phyloP scores from a whole-genome alignment of 2,113 vertebrate species.

The Mola mola region DNA sequence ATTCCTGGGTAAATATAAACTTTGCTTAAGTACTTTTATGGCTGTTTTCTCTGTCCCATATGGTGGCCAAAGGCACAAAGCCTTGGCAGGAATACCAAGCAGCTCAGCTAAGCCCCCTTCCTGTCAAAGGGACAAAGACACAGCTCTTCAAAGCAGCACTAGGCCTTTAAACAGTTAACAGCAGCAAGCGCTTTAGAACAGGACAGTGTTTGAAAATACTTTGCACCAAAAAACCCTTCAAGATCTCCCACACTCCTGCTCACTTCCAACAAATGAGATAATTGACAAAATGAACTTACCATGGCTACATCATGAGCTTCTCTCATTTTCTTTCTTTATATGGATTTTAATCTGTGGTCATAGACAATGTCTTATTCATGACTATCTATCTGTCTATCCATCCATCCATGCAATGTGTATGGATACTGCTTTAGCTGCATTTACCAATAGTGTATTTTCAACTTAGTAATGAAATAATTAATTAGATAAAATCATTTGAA shows the following conservation, averaged over 20 bases:
- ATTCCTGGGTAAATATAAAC: slow-evolving; percentile 85
- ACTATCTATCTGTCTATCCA: too few relatives aligned
- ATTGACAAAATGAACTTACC: slow-evolving; percentile 51
- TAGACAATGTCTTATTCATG: too few relatives aligned
- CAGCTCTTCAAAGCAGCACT: slow-evolving; percentile 76
- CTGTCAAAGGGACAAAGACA: slow-evolving; percentile 73
- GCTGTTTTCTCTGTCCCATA: slow-evolving; percentile 74
- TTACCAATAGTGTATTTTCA: too few relatives aligned
- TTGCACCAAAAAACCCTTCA: slow-evolving; percentile 62
- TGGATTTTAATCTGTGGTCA: too few relatives aligned
- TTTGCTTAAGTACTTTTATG: slow-evolving; percentile 86
- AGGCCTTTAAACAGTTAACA: slow-evolving; percentile 78
- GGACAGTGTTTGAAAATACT: slow-evolving; percentile 78
- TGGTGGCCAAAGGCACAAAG: slow-evolving; percentile 71
- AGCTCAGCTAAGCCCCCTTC: slow-evolving; percentile 74
- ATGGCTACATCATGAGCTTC: too few relatives aligned
- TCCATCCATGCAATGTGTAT: too few relatives aligned
- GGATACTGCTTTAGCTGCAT: too few relatives aligned
- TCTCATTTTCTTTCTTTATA: background rate
- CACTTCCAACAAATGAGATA: slow-evolving; percentile 20
- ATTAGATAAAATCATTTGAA: too few relatives aligned
- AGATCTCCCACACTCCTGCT: slow-evolving; percentile 45
- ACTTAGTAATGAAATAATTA: too few relatives aligned
- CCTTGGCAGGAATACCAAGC: slow-evolving; percentile 79
- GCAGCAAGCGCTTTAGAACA: slow-evolving; percentile 65